phyloP scores from a whole-genome alignment of 2,888 invertebrate genomes.

The Tolmerus cingulatus region DNA sequence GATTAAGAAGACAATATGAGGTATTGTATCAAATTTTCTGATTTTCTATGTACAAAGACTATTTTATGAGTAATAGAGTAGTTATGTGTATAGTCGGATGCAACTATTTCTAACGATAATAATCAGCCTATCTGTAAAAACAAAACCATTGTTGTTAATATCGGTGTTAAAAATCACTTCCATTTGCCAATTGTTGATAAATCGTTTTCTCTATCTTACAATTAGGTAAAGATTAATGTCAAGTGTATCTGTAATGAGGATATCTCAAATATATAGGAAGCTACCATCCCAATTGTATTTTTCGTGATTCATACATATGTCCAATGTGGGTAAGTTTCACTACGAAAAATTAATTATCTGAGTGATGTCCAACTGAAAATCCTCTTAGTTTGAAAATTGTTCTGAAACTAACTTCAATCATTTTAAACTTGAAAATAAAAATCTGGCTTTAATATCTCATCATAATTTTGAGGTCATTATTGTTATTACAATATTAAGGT shows the following conservation, averaged over 20 bases:
- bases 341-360: background rate
- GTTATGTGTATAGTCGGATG: background rate
- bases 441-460: background rate
- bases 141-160: background rate
- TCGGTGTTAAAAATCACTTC: slow-evolving; percentile 2
- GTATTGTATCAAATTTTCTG: background rate
- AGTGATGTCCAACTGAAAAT: background rate
- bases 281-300: background rate
- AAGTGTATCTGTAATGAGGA: background rate
- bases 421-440: background rate
- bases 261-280: background rate
- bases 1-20: background rate
- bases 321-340: background rate
- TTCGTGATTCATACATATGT: background rate
- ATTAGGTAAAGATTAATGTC: background rate
- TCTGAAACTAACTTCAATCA: background rate
- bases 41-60: slow-evolving; percentile 6
- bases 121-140: background rate
- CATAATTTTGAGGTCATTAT: background rate
- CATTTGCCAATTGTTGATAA: slow-evolving; percentile 11
- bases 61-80: background rate
- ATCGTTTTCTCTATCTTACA: background rate
- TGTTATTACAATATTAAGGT: background rate
- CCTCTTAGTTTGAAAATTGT: background rate
- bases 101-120: background rate